Conservation (phyloP, 2,888 invertebrate genomes). For the Tenthredo notha region DNA sequence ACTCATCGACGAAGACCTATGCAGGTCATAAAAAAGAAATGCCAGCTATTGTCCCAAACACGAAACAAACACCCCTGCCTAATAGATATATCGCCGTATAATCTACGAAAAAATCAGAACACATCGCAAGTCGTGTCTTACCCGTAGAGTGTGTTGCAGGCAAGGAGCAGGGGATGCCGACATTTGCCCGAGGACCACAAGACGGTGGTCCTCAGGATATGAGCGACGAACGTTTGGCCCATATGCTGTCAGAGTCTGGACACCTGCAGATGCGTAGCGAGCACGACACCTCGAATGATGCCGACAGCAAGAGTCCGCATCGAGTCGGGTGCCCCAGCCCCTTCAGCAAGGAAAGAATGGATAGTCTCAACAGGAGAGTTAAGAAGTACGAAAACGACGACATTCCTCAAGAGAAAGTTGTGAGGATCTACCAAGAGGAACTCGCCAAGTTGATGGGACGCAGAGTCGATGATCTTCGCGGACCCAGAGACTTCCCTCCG, state of each 20-base stretch:
- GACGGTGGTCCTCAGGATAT: constrained; percentile 85
- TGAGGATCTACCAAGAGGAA: constrained; percentile 96
- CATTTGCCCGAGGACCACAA: constrained; percentile 85
- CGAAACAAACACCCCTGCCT: constrained; percentile 52
- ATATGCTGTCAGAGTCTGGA: constrained; percentile 95
- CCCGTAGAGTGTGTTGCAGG: constrained; percentile 82
- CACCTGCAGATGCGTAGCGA: constrained; percentile 89
- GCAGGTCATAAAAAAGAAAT: constrained; percentile 56
- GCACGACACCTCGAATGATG: constrained; percentile 80
- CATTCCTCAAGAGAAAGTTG: constrained; percentile 97
- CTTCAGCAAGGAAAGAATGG: constrained; percentile 83
- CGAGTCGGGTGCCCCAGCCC: constrained; percentile 90
- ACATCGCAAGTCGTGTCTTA: constrained; percentile 78
- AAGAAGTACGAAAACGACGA: constrained; percentile 96
- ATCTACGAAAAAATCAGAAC: constrained; percentile 71
- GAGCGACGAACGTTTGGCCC: constrained; percentile 95
- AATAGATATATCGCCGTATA: constrained; percentile 53
- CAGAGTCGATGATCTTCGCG: constrained; percentile 87
- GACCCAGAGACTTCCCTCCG: constrained; percentile 88
- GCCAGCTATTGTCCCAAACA: constrained; percentile 12
- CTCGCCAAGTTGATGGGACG: constrained; percentile 94
- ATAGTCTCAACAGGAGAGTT: constrained; percentile 85
- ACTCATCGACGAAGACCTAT: neutral
- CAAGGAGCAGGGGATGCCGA: constrained; percentile 91
- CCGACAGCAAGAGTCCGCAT: constrained; percentile 89